A percentile compares a stretch with the other conserved stretches of the same genome.
These are phyloP conservation scores for Magallana gigas DNA, from an alignment of 1,140 invertebrate genomes.

Conservation along the genomic window DNA sequence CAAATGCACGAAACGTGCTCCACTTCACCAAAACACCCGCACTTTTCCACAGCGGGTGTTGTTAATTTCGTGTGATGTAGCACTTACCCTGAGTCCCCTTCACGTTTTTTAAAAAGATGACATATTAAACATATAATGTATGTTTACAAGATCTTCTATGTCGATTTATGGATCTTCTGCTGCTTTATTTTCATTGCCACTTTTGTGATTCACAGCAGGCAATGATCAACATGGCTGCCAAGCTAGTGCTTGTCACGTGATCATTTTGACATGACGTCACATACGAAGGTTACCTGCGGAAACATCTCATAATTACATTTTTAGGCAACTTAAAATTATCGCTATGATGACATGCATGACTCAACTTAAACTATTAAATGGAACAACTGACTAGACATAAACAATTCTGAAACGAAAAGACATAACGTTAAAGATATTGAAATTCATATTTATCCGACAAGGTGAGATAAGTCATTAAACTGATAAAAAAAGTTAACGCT, in stretches of 20 bases:
- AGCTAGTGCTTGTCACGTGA: slow-evolving; percentile 26
- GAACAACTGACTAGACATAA: too few species aligned
- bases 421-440: too few species aligned
- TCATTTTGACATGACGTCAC: slow-evolving; percentile 13
- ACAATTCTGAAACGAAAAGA: too few species aligned
- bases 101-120: background rate
- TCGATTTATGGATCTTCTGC: background rate
- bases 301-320: background rate
- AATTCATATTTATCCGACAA: too few species aligned
- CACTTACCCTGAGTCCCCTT: background rate
- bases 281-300: slow-evolving; percentile 2
- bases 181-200: slow-evolving; percentile 37
- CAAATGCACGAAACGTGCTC: background rate
- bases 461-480: too few species aligned
- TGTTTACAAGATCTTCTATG: background rate
- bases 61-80: background rate
- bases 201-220: slow-evolving; percentile 35
- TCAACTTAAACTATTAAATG: too few species aligned
- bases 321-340: too few species aligned
- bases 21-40: slow-evolving; percentile 9
- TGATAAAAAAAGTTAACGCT: too few species aligned
- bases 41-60: background rate
- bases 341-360: too few species aligned
- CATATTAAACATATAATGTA: slow-evolving; percentile 3
- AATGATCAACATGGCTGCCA: slow-evolving; percentile 37